Evolutionary conservation across 2,888 invertebrate genomes (phyloP).

Genomic region (Spisula solida): DNA sequence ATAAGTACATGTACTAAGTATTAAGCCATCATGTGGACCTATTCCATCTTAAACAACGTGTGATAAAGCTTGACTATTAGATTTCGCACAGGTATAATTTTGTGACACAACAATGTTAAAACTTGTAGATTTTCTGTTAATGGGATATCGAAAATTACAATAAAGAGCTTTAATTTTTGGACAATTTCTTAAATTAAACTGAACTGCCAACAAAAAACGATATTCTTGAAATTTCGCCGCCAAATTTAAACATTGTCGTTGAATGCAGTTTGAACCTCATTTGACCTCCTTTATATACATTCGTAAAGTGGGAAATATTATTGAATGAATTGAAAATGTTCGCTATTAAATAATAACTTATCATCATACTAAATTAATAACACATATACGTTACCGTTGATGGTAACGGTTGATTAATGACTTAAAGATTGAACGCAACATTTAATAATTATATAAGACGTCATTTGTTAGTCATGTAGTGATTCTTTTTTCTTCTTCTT

Average conservation of each 20-base stretch:
- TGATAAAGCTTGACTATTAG: not conserved
- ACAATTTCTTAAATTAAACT: not conserved
- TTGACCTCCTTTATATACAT: not conserved
- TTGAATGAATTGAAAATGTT: not conserved
- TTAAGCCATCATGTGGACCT: not conserved
- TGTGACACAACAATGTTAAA: not conserved
- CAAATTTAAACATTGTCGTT: not conserved
- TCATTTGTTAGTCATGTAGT: too few species aligned
- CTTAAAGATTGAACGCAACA: too few species aligned
- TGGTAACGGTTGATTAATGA: too few species aligned
- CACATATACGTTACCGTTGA: too few species aligned
- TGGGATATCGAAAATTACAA: not conserved
- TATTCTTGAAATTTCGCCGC: slow-evolving; percentile 20
- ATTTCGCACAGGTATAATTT: not conserved
- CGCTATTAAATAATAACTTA: not conserved
- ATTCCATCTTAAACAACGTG: slow-evolving; percentile 11
- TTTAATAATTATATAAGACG: too few species aligned
- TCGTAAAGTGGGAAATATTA: not conserved
- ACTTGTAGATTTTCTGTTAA: not conserved
- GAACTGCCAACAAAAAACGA: not conserved
- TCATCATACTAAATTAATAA: not conserved
- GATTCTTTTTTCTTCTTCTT: too few species aligned
- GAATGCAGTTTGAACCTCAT: not conserved
- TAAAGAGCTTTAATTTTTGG: not conserved
- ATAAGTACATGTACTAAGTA: too few species aligned